Evolutionary conservation across 2,113 vertebrate species (phyloP), one percentile per base, ranked within the genome.

Genomic region (Apus apus): DNA sequence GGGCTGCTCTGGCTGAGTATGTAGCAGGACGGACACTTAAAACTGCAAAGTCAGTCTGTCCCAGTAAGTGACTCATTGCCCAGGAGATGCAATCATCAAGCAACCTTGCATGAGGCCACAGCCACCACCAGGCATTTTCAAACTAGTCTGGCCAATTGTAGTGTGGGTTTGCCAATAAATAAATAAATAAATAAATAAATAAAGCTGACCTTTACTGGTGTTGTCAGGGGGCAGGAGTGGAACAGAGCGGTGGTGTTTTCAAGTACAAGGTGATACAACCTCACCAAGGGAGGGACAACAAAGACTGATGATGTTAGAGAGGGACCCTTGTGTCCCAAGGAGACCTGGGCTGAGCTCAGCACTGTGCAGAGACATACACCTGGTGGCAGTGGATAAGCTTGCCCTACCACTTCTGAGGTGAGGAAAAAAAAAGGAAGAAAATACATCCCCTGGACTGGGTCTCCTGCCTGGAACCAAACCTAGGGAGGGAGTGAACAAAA

Each of bases 291-390:
- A 38, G 5, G 45, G 38, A 53, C 57, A 17, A 3, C 1, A 3
- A 51, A 54, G 51, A 13, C 19, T 53, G 10, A 23, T 6, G 23
- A 23, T 5, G 21, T 21, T 64, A 46, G 43, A 70, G 32, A 32
- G 6, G 6, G 13, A 51, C 11, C 64, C 11, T 48, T 5, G 6
- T 12, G 12, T 53, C 34, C 29, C 26, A 30, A 32, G 48, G 22
- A 34, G 34, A 17, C 1, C 11, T 3, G 13, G 15, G 36, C 1
- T 70, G 60, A 78, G 51, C n/a, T 66, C 75, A 70, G 18, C 65
- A 43, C 21, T 29, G 16, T 0, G 0, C 16, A 62, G 53, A 48
- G 9, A 12, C 8, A 10, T 2, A 29, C 2, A 22, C 25, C n/a
- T 77, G 36, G 8, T 40, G 25, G 32, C 36, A 53, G 40, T 8